Percentiles rank a stretch among this genome's conserved stretches.
Conservation (phyloP, 2,113 vertebrate species). For the Isurus oxyrinchus region DNA sequence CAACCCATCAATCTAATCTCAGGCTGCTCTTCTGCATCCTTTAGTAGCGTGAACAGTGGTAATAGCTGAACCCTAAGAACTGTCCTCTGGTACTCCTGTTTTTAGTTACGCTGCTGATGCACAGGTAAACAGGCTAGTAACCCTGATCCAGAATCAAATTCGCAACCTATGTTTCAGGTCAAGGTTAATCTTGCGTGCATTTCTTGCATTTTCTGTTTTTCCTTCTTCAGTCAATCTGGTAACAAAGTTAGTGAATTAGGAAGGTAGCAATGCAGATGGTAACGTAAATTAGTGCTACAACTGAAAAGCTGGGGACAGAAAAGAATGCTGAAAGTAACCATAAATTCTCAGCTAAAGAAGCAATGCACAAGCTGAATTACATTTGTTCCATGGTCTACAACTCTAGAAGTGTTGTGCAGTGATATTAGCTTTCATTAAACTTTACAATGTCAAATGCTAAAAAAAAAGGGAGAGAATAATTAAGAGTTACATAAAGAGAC, state of each 20-base stretch:
- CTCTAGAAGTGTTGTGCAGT: not conserved
- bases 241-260: not conserved
- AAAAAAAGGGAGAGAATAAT: not conserved
- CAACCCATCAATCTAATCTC: not conserved
- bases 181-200: not conserved
- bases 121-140: not conserved
- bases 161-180: not conserved
- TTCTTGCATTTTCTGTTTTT: not conserved
- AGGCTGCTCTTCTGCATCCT: not conserved
- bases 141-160: not conserved
- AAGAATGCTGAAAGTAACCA: not conserved
- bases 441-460: not conserved
- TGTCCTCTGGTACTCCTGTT: not conserved
- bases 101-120: not conserved
- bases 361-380: not conserved
- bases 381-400: not conserved
- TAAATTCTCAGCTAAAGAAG: not conserved
- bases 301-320: not conserved
- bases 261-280: not conserved
- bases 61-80: not conserved
- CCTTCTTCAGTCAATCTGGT: not conserved
- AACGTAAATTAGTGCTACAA: not conserved
- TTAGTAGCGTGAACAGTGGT: not conserved
- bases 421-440: not conserved
- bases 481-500: not conserved